Percentiles rank a stretch among this genome's conserved stretches.
These are phyloP conservation scores for Drosophila hawaiiensis DNA, from an alignment of 2,888 invertebrate genomes.

Conservation along the genomic window DNA sequence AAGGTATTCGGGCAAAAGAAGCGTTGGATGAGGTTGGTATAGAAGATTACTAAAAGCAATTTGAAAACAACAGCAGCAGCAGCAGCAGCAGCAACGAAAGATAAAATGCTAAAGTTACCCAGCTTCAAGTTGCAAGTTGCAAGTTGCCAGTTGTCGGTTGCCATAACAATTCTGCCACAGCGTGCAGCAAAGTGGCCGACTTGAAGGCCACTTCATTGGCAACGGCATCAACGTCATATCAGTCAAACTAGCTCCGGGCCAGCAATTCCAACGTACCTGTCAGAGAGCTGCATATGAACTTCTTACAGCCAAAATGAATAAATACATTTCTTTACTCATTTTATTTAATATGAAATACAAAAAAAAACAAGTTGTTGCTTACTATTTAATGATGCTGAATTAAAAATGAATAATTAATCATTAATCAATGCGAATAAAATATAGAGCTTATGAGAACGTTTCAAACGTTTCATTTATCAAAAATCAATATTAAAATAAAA, in stretches of 20 bases:
- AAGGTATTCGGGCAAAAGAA: constrained; percentile 3
- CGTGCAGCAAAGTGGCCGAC: constrained; percentile 57
- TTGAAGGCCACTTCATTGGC: constrained; percentile 50
- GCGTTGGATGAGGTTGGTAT: constrained; percentile 23
- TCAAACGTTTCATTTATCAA: neutral
- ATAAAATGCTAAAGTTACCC: constrained; percentile 52
- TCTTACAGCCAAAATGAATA: neutral
- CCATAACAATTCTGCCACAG: constrained; percentile 66
- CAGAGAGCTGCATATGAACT: constrained; percentile 17
- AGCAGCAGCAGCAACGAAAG: constrained; percentile 35
- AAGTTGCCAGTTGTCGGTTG: constrained; percentile 39
- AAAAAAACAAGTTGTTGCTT: neutral
- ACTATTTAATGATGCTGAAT: neutral
- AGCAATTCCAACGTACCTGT: constrained; percentile 15
- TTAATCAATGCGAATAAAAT: neutral
- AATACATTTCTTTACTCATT: neutral
- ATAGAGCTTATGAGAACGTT: neutral
- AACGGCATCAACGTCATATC: constrained; percentile 43
- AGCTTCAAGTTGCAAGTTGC: constrained; percentile 21
- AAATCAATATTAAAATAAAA: neutral
- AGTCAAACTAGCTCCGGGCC: constrained; percentile 36
- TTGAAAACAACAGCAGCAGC: constrained; percentile 63
- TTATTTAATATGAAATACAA: neutral
- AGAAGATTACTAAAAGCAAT: constrained; percentile 72
- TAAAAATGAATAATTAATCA: neutral